Base-by-base conservation (phyloP, 2,113 vertebrate species). In the Panurus biarmicus region DNA sequence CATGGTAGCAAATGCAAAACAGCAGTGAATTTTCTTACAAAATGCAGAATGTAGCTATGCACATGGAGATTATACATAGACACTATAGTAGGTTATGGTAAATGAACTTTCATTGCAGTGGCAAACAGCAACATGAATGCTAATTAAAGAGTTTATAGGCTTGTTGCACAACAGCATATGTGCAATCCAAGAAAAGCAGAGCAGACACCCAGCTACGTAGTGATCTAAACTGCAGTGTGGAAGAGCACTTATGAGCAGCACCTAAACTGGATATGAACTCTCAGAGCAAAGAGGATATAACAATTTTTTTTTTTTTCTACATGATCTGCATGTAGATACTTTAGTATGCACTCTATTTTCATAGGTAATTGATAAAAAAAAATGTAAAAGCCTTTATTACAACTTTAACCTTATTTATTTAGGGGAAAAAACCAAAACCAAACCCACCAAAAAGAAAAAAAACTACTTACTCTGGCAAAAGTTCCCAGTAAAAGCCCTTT, bases 101-200 rank as follows among this genome's bases (percentile, higher is more conserved):
- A 93, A 82, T 74, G 92, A 91, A 60, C 44, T 56, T 87, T 29
- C n/a, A 75, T 9, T 82, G 77, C 51, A 84, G 76, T 65, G 86
- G 64, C 67, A 83, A 89, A 82, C 45, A 85, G 40, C 57, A 69
- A 71, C 22, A 38, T 47, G 57, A 89, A 72, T 71, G 47, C 24
- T 82, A 64, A 89, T 89, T 93, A 77, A 53, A 57, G 58, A 57
- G 40, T 87, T 95, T 66, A 80, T 47, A 35, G 51, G 50, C 42
- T 74, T 89, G 47, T 74, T 90, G 72, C 83, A 84, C 47, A 84
- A 93, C 53, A 74, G 50, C 38, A 14, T 76, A 50, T 58, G 82
- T 70, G 47, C 33, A 80, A 56, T 58, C 45, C 65, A 71, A 80
- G 79, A n/a, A 77, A 77, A 90, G 40, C 64, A 71, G 44, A 64